These are phyloP conservation scores for Anomalospiza imberbis DNA, from an alignment of 2,797 vertebrate genomes.

Conservation along the genomic window DNA sequence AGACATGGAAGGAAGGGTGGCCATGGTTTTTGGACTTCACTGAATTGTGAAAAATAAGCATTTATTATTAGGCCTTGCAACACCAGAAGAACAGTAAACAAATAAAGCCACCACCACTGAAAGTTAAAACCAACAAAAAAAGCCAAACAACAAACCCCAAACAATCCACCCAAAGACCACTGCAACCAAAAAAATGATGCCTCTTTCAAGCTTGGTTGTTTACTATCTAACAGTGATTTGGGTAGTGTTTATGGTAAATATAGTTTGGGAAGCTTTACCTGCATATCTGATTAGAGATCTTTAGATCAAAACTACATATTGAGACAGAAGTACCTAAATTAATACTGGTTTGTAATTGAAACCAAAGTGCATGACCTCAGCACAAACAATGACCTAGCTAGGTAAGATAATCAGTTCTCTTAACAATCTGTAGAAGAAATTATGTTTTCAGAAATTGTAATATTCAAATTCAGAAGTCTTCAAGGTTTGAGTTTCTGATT, in stretches of 20 bases:
- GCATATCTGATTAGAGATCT: neutral
- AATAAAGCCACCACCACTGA: neutral
- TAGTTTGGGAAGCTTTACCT: neutral
- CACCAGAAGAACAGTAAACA: neutral
- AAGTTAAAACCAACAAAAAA: neutral
- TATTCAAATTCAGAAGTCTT: neutral
- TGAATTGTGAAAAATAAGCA: neutral
- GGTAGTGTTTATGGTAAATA: neutral
- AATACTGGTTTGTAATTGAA: neutral
- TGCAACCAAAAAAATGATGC: neutral
- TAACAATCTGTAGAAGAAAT: neutral
- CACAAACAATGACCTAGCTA: neutral
- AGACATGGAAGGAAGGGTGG: neutral
- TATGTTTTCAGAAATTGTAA: neutral
- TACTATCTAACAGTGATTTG: neutral
- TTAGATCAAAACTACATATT: neutral
- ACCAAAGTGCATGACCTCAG: neutral
- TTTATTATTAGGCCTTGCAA: neutral
- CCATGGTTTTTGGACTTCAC: neutral
- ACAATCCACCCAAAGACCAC: too few species aligned
- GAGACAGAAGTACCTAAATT: neutral
- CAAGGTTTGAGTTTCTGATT: neutral
- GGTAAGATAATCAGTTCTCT: neutral
- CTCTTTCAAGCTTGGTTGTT: neutral
- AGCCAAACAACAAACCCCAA: neutral